A percentile compares a stretch with the other conserved stretches of the same genome.
These are phyloP conservation scores for Aphaenogaster rudis DNA, from an alignment of 1,140 invertebrate species.

Conservation along the genomic window DNA sequence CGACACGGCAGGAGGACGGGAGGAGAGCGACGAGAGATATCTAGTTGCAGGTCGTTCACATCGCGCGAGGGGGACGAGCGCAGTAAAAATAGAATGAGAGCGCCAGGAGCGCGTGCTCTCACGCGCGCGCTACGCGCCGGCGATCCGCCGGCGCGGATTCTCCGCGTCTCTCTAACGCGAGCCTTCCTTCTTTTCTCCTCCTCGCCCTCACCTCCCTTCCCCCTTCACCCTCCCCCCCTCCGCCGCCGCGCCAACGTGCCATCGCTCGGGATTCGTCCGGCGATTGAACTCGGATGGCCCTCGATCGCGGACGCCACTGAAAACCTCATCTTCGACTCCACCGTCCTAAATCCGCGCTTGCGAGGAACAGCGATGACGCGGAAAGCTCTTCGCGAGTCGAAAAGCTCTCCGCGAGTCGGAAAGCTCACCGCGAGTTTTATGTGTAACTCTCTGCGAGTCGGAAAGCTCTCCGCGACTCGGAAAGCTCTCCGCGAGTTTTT, in stretches of 20 bases:
- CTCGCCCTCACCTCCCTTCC: background rate
- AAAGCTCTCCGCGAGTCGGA: no score
- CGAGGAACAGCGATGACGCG: background rate
- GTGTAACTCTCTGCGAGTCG: no score
- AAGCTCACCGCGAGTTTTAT: no score
- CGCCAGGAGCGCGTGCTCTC: constrained; percentile 81
- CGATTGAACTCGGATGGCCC: background rate
- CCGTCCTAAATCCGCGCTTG: background rate
- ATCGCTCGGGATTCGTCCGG: background rate
- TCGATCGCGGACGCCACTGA: background rate
- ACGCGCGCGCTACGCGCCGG: constrained; percentile 71
- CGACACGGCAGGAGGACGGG: constrained; percentile 30
- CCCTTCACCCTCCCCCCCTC: background rate
- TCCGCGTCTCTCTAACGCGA: constrained; percentile 8
- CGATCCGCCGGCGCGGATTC: constrained; percentile 50
- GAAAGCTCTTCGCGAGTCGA: background rate
- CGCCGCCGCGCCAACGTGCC: constrained; percentile 1
- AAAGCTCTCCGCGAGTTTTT: no score
- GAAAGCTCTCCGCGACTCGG: no score
- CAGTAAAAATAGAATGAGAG: constrained; percentile 86
- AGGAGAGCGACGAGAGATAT: constrained; percentile 80
- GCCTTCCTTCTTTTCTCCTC: background rate
- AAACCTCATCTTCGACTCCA: background rate
- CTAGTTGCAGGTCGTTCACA: constrained; percentile 87
- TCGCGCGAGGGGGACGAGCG: constrained; percentile 82